Evolutionary conservation across 2,888 invertebrate species (phyloP).

Genomic region (Drosophila cracens): DNA sequence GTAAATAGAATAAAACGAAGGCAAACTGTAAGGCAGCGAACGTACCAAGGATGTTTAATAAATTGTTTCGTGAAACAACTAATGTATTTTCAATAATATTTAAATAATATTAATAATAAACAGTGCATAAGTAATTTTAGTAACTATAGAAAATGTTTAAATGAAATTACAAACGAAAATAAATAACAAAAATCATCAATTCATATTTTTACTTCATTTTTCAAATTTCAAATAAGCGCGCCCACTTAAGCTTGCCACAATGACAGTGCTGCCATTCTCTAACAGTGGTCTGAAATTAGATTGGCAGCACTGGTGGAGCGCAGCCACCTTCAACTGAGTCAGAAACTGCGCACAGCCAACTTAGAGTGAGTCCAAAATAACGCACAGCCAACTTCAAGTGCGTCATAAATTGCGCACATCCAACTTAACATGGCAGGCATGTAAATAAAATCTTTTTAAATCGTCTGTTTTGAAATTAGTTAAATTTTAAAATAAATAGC

Average conservation of each 20-base stretch:
- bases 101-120: conserved; percentile 81
- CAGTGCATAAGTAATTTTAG: conserved; percentile 82
- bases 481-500: conserved; percentile 13
- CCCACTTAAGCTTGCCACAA: not conserved
- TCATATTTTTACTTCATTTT: not conserved
- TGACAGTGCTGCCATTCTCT: conserved; percentile 6
- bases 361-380: not conserved
- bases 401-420: conserved; percentile 23
- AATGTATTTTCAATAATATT: conserved; percentile 82
- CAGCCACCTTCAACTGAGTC: conserved; percentile 16
- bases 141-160: conserved; percentile 84
- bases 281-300: not conserved
- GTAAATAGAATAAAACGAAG: conserved; percentile 53
- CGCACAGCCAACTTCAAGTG: conserved; percentile 31
- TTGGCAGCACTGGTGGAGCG: not conserved
- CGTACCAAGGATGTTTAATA: conserved; percentile 82
- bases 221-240: conserved; percentile 14
- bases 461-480: not conserved
- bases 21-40: conserved; percentile 69
- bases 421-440: conserved; percentile 21
- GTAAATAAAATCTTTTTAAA: conserved; percentile 26
- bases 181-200: conserved; percentile 68
- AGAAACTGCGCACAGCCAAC: conserved; percentile 14
- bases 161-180: conserved; percentile 81
- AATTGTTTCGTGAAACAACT: conserved; percentile 81